Percentiles rank a stretch among this genome's conserved stretches.
These are phyloP conservation scores for Podotricha telesiphe DNA, from an alignment of 2,888 invertebrate genomes.

Conservation along the genomic window DNA sequence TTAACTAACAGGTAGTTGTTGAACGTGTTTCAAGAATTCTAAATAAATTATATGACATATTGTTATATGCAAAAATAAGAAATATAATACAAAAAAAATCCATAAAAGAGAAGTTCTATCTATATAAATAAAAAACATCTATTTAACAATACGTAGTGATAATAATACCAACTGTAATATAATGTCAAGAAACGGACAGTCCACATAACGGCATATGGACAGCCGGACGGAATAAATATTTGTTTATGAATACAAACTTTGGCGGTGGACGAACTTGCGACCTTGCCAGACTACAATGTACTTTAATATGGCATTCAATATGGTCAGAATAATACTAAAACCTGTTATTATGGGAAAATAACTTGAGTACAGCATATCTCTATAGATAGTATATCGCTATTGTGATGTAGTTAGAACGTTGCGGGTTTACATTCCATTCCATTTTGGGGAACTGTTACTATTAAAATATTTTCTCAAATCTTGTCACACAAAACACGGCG, in stretches of 20 bases:
- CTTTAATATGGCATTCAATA: background rate
- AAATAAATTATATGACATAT: no score
- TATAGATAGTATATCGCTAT: background rate
- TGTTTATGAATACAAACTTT: conserved; percentile 30
- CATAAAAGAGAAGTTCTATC: no score
- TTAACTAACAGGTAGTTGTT: no score
- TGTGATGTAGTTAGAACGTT: background rate
- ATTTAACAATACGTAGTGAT: conserved; percentile 6
- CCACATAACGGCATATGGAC: conserved; percentile 24
- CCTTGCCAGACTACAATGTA: conserved; percentile 24
- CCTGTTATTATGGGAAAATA: conserved; percentile 6
- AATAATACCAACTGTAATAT: conserved; percentile 4
- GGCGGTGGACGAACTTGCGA: conserved; percentile 28
- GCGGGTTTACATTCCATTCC: background rate
- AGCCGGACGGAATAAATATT: conserved; percentile 30
- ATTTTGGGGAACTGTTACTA: no score
- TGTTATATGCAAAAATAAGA: no score
- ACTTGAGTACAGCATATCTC: background rate
- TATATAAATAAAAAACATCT: background rate
- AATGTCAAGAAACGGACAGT: conserved; percentile 20
- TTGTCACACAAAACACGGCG: no score
- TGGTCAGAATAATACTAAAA: conserved; percentile 6
- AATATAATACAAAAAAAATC: no score
- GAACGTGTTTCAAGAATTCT: no score
- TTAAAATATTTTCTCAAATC: no score